Percentiles rank a stretch among this genome's conserved stretches.
Conservation (phyloP, 2,888 invertebrate species). For the Sinhomidia bicolor region DNA sequence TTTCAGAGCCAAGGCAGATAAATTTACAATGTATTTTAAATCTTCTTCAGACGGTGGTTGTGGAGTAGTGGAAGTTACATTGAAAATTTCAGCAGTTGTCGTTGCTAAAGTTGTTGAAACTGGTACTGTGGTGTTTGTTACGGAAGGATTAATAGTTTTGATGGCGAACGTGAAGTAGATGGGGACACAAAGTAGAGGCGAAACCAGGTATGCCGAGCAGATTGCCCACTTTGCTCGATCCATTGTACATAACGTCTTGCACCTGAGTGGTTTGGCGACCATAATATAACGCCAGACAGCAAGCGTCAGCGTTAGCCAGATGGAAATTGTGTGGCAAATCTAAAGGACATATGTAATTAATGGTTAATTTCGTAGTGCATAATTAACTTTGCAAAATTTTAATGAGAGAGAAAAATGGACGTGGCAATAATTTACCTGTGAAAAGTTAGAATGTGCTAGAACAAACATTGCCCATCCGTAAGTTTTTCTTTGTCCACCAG, state of each 20-base stretch:
- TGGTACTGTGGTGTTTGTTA: conserved; percentile 82
- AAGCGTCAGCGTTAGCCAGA: conserved; percentile 94
- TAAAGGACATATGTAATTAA: conserved; percentile 63
- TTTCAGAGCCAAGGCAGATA: conserved; percentile 85
- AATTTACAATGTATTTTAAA: conserved; percentile 86
- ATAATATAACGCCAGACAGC: conserved; percentile 96
- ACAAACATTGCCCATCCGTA: conserved; percentile 92
- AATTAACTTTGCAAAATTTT: not conserved
- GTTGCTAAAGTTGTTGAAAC: conserved; percentile 83
- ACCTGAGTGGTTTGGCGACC: conserved; percentile 91
- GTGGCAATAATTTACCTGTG: conserved; percentile 85
- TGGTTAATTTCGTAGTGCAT: not conserved
- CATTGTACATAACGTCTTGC: conserved; percentile 91
- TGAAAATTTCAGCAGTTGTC: not conserved
- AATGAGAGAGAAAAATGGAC: not conserved
- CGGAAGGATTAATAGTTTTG: conserved; percentile 32
- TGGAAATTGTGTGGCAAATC: conserved; percentile 89
- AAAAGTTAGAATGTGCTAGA: conserved; percentile 94
- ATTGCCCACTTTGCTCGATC: conserved; percentile 89
- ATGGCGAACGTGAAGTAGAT: conserved; percentile 91
- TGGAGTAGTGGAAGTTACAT: conserved; percentile 82
- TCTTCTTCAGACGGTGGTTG: conserved; percentile 84
- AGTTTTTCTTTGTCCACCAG: conserved; percentile 83
- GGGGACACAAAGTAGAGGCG: conserved; percentile 92
- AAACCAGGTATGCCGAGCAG: conserved; percentile 89